Evolutionary conservation across 2,888 invertebrate genomes (phyloP), one percentile per base, ranked within the genome.

Genomic region (Itoplectis maculator): DNA sequence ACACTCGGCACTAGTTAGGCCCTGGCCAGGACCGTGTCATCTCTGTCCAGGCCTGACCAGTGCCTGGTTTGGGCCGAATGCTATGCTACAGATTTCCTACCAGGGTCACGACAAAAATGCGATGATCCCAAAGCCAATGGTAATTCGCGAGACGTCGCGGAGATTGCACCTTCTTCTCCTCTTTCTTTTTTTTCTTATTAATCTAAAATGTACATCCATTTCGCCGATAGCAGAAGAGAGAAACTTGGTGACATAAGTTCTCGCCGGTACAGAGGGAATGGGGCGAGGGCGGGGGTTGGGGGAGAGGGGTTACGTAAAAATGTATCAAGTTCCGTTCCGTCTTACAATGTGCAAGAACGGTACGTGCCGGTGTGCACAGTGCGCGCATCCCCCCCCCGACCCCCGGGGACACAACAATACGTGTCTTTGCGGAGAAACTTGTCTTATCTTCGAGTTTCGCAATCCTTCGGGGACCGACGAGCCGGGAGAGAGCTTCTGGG

Each of bases 371-470:
- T 70, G 54, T 73, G 63, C 59, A 40, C 56, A 42, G 35, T 20
- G 63, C 45, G 66, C 23, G 65, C 59, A 18, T 47, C 63, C 49
- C 70, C 63, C 61, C 23, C 7, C 80, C 49, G 63, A 70, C 49
- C 70, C 63, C 61, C 23, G 7, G 83, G 49, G 63, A 70, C 45
- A 65, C 69, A 80, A 83, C 77, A 80, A 83, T 83, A 80, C 83
- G 80, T 80, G 83, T 77, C 79, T 80, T 79, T 80, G 77, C 63
- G 47, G 63, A 35, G 80, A 77, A 83, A 80, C 76, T 80, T 77
- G 83, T 77, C 80, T 80, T 83, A 83, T 83, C 83, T 79, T 70
- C 49, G 80, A 80, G 80, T 80, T 80, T 68, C 54, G 76, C 18
- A 70, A 77, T 80, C 80, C 83, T 74, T 69, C 63, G 80, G 73